Evolutionary conservation across 1,140 invertebrate genomes (phyloP), one percentile per base, ranked within the genome.

Genomic region (Bicyclus anynana): DNA sequence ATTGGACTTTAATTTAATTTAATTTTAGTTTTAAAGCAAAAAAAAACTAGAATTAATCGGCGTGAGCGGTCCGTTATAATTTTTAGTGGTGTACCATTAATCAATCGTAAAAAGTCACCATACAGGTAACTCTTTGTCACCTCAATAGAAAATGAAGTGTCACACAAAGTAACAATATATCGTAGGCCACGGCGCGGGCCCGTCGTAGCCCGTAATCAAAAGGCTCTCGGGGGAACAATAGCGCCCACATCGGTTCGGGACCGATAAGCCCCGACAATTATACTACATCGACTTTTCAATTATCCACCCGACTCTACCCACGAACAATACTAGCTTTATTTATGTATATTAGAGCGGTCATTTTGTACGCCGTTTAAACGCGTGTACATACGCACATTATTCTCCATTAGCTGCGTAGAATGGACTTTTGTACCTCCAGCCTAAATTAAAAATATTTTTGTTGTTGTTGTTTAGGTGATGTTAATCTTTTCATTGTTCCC

Each of bases 211-310:
- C 73, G 76, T 85, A 85, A 85, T 87, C 80, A 85, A 85, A 87
- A 87, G 82, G 74, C 79, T 79, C 80, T 83, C 81, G 54, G 38
- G 80, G 77, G 80, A 84, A 87, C 84, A 87, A 87, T 87, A 69
- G 82, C 78, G 72, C 84, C 84, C 84, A 83, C 84, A 87, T 87
- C 75, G 77, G 73, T 75, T 65, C 71, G 71, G 65, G 72, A 50
- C 75, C 81, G 84, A 87, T 87, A 87, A 87, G 82, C 84, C 81
- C 69, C 80, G 76, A 81, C 82, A 85, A 87, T 85, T 87, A 87
- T 87, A 84, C 80, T 80, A 87, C 82, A 87, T 85, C 82, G 81
- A 87, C 81, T 87, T 87, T 87, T 87, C 84, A 87, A 87, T 87
- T 87, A 87, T 84, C 78, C 80, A 72, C 71, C 69, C 77, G 75